A percentile compares a stretch with the other conserved stretches of the same genome.
Conservation (phyloP, 2,888 invertebrate species). For the Ethmia dodecea region DNA sequence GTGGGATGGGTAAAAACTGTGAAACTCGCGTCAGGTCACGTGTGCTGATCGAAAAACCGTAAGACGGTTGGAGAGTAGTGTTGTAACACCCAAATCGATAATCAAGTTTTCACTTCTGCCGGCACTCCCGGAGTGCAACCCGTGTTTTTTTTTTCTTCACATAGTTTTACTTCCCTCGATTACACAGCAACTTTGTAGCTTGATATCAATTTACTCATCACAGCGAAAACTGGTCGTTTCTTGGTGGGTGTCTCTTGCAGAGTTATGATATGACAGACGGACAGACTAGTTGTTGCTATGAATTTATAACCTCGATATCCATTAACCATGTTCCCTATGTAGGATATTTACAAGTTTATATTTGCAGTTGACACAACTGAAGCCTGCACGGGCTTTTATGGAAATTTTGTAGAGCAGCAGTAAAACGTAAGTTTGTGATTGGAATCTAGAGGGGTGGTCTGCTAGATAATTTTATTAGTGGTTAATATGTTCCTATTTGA, state of each 20-base stretch:
- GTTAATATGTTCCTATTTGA: constrained; percentile 23
- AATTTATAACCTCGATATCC: constrained; percentile 34
- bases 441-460: constrained; percentile 32
- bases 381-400: not conserved
- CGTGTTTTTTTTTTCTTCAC: too few species aligned
- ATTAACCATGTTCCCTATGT: constrained; percentile 33
- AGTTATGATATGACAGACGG: constrained; percentile 34
- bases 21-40: too few species aligned
- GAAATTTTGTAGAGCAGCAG: not conserved
- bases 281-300: constrained; percentile 30
- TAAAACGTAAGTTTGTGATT: constrained; percentile 14
- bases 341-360: constrained; percentile 16
- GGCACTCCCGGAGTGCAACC: too few species aligned
- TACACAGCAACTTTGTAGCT: not conserved
- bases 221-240: constrained; percentile 9
- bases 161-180: too few species aligned
- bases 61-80: too few species aligned
- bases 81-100: too few species aligned
- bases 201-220: not conserved
- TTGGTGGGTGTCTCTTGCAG: constrained; percentile 24
- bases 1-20: too few species aligned
- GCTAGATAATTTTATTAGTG: constrained; percentile 33
- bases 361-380: constrained; percentile 6
- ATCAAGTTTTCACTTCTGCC: too few species aligned
- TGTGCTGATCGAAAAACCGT: too few species aligned